Conservation (phyloP, 2,888 invertebrate genomes). For the Agriopis marginaria region DNA sequence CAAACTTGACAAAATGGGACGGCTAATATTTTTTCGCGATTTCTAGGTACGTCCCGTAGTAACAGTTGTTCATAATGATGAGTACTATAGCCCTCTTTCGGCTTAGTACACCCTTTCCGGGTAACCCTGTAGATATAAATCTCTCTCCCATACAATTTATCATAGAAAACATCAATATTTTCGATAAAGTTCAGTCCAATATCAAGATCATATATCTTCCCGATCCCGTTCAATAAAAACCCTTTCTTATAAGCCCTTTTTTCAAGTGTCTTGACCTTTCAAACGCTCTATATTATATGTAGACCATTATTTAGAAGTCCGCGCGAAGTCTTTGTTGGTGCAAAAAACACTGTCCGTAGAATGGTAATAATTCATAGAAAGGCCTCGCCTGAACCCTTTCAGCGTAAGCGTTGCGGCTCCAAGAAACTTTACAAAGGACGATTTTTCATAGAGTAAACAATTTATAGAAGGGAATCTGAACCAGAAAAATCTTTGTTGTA, state of each 20-base stretch:
- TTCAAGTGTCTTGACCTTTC: conserved; percentile 32
- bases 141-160: background rate
- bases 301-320: conserved; percentile 29
- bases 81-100: too few relatives aligned
- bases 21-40: too few relatives aligned
- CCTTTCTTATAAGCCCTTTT: conserved; percentile 17
- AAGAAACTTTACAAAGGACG: conserved; percentile 11
- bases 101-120: too few relatives aligned
- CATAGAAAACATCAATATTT: background rate
- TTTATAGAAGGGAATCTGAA: background rate
- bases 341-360: conserved; percentile 30
- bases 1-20: too few relatives aligned
- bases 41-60: too few relatives aligned
- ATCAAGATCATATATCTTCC: background rate
- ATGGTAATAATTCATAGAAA: conserved; percentile 42
- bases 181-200: background rate
- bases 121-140: too few relatives aligned
- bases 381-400: conserved; percentile 36
- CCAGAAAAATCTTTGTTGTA: background rate
- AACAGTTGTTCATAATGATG: too few relatives aligned
- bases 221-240: conserved; percentile 3
- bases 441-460: background rate
- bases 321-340: conserved; percentile 30
- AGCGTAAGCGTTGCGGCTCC: conserved; percentile 24
- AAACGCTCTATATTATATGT: conserved; percentile 23